Conservation (phyloP, 2,113 vertebrate genomes). For the Passerina amoena region DNA sequence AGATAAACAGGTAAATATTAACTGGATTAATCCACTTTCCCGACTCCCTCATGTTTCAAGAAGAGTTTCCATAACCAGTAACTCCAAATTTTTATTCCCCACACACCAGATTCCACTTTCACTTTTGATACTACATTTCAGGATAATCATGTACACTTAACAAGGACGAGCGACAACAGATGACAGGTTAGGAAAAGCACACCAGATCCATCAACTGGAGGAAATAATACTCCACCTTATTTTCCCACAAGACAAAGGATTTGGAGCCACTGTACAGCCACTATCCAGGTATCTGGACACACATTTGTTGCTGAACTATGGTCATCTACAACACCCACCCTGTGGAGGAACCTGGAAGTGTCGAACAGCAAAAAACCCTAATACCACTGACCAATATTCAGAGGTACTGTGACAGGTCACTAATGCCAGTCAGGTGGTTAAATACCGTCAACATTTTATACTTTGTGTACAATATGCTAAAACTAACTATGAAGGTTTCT, state of each 20-base stretch:
- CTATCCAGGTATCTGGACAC: neutral
- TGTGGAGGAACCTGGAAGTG: neutral
- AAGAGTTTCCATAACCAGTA: fast-evolving
- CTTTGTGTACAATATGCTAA: neutral
- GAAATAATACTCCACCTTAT: neutral
- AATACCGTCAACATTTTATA: neutral
- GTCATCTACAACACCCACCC: neutral
- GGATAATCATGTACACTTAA: neutral
- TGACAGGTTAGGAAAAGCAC: neutral
- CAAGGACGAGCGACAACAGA: neutral
- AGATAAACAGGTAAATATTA: neutral
- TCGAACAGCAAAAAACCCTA: neutral
- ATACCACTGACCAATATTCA: neutral
- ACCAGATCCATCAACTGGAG: neutral
- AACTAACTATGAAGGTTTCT: neutral
- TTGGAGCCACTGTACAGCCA: neutral
- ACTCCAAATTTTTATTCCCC: neutral
- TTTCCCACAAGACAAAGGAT: neutral
- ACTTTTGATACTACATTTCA: neutral
- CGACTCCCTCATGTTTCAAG: neutral
- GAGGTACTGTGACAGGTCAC: neutral
- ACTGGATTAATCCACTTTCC: neutral
- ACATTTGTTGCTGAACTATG: fast-evolving
- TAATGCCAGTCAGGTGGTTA: neutral
- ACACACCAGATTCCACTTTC: neutral